Evolutionary conservation across 1,140 invertebrate species (phyloP).

Genomic region (Octopus sinensis): DNA sequence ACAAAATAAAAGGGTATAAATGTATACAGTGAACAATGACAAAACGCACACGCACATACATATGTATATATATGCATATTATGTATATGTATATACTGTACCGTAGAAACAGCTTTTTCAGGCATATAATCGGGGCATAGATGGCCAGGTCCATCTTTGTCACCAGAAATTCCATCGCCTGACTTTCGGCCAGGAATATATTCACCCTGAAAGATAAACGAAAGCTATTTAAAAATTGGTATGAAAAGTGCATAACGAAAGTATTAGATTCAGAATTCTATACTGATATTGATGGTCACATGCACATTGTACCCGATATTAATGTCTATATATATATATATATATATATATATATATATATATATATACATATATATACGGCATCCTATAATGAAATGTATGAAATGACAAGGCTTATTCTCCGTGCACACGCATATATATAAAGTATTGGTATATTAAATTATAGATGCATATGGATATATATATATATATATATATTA

Average conservation of each 20-base stretch:
- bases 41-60: neutral
- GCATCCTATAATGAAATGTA: no score
- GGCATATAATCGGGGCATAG: conserved; percentile 1
- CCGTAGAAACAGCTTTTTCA: conserved; percentile 12
- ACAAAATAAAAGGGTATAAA: neutral
- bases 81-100: neutral
- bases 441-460: neutral
- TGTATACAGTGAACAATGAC: neutral
- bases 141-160: conserved; percentile 7
- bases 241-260: neutral
- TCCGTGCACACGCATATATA: neutral
- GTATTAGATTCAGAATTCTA: neutral
- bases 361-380: neutral
- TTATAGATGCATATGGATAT: neutral
- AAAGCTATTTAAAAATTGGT: neutral
- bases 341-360: conserved; percentile 5
- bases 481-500: conserved; percentile 1
- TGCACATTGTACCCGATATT: neutral
- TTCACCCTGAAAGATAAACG: neutral
- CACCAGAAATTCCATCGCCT: neutral
- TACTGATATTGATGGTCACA: neutral
- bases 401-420: neutral
- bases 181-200: conserved; percentile 5
- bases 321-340: neutral
- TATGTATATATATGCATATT: neutral